Evolutionary conservation across 2,888 invertebrate species (phyloP).

Genomic region (Coenonympha arcania): DNA sequence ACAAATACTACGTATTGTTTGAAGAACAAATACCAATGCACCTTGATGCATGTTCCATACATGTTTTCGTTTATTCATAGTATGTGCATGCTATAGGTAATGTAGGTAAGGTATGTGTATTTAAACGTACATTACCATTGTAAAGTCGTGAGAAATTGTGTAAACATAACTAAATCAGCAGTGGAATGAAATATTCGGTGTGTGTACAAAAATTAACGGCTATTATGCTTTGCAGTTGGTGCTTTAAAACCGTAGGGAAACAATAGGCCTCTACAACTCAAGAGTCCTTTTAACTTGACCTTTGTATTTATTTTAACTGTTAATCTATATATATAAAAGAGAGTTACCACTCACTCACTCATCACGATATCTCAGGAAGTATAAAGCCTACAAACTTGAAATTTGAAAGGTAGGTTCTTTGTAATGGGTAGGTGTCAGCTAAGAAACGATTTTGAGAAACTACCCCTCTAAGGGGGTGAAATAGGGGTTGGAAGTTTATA

Average conservation of each 20-base stretch:
- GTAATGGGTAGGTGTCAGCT: too few relatives aligned
- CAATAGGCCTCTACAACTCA: constrained; percentile 8
- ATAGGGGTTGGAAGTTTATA: too few relatives aligned
- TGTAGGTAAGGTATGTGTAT: too few relatives aligned
- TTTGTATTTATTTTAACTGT: too few relatives aligned
- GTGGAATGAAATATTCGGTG: constrained; percentile 34
- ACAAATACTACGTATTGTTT: constrained; percentile 46
- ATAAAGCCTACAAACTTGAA: too few relatives aligned
- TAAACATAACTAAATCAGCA: constrained; percentile 39
- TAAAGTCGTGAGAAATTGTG: constrained; percentile 36
- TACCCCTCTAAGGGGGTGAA: too few relatives aligned
- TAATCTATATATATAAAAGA: too few relatives aligned
- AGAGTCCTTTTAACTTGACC: constrained; percentile 4
- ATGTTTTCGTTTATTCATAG: constrained; percentile 26
- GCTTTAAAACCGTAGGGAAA: constrained; percentile 28
- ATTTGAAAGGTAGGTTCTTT: too few relatives aligned
- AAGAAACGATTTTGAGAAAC: too few relatives aligned
- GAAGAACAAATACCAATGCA: constrained; percentile 45
- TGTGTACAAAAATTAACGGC: constrained; percentile 27
- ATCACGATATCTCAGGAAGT: too few relatives aligned
- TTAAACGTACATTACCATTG: constrained; percentile 40
- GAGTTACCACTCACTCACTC: too few relatives aligned
- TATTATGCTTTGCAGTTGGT: constrained; percentile 27
- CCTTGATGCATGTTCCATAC: constrained; percentile 34
- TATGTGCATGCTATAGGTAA: too few relatives aligned